Percentiles rank a stretch among this genome's conserved stretches.
Evolutionary conservation across 1,140 invertebrate genomes (phyloP).

Genomic region (Diploscapter pachys): DNA sequence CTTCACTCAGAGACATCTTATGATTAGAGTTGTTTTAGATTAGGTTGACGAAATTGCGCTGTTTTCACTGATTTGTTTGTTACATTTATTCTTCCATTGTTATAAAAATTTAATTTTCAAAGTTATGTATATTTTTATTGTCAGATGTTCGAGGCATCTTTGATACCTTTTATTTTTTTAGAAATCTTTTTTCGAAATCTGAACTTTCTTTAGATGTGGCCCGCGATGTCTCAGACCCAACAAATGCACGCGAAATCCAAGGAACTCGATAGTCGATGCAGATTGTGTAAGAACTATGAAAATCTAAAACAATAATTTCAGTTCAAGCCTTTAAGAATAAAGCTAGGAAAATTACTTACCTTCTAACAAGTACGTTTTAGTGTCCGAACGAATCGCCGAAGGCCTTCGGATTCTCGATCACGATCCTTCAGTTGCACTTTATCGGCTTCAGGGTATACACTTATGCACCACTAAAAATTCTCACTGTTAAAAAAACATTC

Average conservation of each 20-base stretch:
- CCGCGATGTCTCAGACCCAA: neutral
- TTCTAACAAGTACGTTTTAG: no score
- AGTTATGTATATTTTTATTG: neutral
- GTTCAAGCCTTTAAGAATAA: no score
- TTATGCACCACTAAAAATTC: no score
- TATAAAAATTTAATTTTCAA: constrained; percentile 5
- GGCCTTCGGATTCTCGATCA: no score
- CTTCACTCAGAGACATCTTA: neutral
- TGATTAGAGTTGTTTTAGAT: neutral
- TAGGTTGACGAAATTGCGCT: constrained; percentile 2
- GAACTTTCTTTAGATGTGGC: neutral
- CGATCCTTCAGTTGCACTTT: no score
- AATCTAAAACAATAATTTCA: no score
- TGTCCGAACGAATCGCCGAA: no score
- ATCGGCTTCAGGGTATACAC: no score
- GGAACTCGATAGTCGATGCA: constrained; percentile 37
- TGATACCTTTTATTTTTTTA: neutral
- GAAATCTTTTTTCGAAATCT: constrained; percentile 4
- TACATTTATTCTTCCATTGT: neutral
- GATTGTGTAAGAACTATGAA: constrained; percentile 20
- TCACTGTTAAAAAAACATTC: no score
- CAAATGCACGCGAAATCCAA: constrained; percentile 19
- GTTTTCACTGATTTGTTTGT: neutral
- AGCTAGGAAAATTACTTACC: no score
- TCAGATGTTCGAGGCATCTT: neutral